Percentiles rank a stretch among this genome's conserved stretches.
phyloP scores from a whole-genome alignment of 35 echinoderm and acorn worm species.

The Acanthaster planci region DNA sequence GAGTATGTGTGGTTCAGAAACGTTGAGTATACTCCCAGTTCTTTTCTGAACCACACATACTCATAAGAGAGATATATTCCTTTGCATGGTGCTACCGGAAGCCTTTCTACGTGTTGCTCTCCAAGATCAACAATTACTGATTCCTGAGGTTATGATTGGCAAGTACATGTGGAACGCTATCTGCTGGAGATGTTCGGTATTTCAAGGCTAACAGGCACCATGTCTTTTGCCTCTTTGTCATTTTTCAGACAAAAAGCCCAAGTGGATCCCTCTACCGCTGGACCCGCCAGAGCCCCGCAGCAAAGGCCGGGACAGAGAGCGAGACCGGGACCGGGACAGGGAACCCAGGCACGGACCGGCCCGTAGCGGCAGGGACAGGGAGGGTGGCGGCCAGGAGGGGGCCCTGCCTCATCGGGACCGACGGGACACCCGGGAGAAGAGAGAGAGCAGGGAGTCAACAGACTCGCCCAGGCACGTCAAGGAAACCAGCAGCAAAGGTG shows the following conservation, averaged over 20 bases:
- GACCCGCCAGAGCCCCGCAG: constrained; percentile 50
- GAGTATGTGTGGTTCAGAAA: too few relatives aligned
- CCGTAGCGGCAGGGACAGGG: neutral
- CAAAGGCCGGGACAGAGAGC: constrained; percentile 34
- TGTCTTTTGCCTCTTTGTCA: neutral
- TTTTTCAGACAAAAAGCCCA: constrained; percentile 67
- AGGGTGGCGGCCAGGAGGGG: constrained; percentile 34
- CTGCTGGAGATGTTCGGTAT: too few relatives aligned
- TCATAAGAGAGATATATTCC: too few relatives aligned
- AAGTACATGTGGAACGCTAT: too few relatives aligned
- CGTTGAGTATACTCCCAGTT: too few relatives aligned
- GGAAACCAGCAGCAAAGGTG: constrained; percentile 21
- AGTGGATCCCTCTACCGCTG: constrained; percentile 70
- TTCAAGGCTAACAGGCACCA: too few relatives aligned
- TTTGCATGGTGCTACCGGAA: too few relatives aligned
- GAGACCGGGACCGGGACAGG: constrained; percentile 31
- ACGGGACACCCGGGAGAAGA: constrained; percentile 21
- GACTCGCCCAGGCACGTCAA: neutral
- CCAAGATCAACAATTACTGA: too few relatives aligned
- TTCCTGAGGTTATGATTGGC: too few relatives aligned
- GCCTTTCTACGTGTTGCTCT: too few relatives aligned
- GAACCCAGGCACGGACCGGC: constrained; percentile 1
- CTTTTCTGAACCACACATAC: too few relatives aligned
- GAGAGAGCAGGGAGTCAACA: constrained; percentile 22
- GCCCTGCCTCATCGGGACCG: neutral